These are phyloP conservation scores for Scophthalmus maximus DNA, from an alignment of 2,113 vertebrate genomes.

Conservation along the genomic window DNA sequence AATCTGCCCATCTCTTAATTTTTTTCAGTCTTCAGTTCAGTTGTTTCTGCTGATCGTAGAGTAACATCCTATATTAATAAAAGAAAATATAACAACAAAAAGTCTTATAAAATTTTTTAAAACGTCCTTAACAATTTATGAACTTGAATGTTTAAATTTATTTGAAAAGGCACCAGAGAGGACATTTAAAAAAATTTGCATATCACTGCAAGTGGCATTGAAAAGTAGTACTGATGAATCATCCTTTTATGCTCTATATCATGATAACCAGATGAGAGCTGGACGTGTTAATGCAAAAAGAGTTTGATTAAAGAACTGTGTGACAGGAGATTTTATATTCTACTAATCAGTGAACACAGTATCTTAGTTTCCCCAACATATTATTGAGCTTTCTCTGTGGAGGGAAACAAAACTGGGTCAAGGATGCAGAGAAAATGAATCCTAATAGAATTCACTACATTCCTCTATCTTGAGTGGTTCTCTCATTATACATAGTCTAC, in stretches of 20 bases:
- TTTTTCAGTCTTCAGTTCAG: not conserved
- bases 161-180: not conserved
- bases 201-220: not conserved
- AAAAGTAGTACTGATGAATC: not conserved
- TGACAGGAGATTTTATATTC: not conserved
- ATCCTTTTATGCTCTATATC: not conserved
- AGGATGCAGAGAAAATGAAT: not conserved
- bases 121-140: slow-evolving; percentile 7
- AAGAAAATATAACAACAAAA: not conserved
- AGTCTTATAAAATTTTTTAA: not conserved
- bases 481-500: slow-evolving; percentile 36
- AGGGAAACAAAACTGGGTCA: slow-evolving; percentile 20
- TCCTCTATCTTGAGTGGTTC: slow-evolving; percentile 12
- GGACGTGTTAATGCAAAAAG: not conserved
- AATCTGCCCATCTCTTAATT: not conserved
- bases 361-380: slow-evolving; percentile 4
- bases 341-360: not conserved
- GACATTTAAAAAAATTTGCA: too few species aligned
- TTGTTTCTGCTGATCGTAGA: not conserved
- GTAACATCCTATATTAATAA: not conserved
- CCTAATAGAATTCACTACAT: slow-evolving; percentile 9
- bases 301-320: not conserved
- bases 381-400: not conserved
- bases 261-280: slow-evolving; percentile 9
- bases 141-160: not conserved